Base-by-base conservation (phyloP, 64 coral and sea anemone species). In the Dendronephthya gigantea region DNA sequence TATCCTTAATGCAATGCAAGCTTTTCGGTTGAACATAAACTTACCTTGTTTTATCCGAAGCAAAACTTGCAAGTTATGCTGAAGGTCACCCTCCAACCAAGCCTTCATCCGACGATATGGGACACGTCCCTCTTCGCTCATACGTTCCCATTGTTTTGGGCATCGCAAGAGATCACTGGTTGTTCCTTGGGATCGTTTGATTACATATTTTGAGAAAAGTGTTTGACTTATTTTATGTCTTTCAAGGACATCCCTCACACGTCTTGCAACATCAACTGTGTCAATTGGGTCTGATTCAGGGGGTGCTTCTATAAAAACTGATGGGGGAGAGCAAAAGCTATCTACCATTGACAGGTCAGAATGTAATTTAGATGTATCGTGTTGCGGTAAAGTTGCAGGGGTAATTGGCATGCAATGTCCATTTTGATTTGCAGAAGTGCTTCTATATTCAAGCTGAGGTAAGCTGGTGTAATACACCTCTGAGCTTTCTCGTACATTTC, bases 141-240 rank as follows among this genome's bases (percentile, higher is more conserved):
- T 79, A 4, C 72, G 31, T 16, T 79, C 72, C 72, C 72, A 79
- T 33, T 79, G 72, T 29, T 79, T 79, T 29, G 72, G 72, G 28
- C 72, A 36, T 19, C 72, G 19, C 1, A 79, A 33, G 2, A 79
- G 32, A 39, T 79, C 72, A 79, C 72, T 79, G 25, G 72, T 79
- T 19, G 72, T 79, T 7, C 72, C 72, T 33, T 79, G 72, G 30
- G 72, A 79, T 29, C 72, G 19, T 79, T 39, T 79, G 25, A 79
- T 79, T 0, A 79, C 72, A 39, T 79, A 79, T 35, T 79, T 79
- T 39, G 72, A 79, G 72, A 79, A 79, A 34, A 79, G 72, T 17
- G 72, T 79, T 33, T 79, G 72, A 79, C 72, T 79, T 34, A 79
- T 79, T 39, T 79, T 79, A 39, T 79, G 37, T 33, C 36, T 79